Conservation (phyloP, 1,140 invertebrate genomes). For the Pissodes strobi region DNA sequence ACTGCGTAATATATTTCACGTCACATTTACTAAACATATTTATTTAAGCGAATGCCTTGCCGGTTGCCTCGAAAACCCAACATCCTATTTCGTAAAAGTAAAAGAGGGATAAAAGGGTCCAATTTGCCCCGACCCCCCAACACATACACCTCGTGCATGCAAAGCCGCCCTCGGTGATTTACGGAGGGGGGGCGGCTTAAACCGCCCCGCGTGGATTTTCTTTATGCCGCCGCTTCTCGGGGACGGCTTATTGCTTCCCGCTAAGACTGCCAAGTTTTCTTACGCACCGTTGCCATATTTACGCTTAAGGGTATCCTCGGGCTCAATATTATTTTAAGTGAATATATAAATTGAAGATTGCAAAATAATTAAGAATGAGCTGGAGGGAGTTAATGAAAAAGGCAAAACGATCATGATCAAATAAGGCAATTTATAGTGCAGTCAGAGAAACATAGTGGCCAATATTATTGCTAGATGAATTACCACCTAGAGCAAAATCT, state of each 20-base stretch:
- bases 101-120: slow-evolving; percentile 31
- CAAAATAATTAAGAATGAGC: too few relatives aligned
- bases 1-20: slow-evolving; percentile 12
- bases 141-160: slow-evolving; percentile 30
- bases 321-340: too few relatives aligned
- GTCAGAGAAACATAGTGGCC: too few relatives aligned
- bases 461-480: too few relatives aligned
- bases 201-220: slow-evolving; percentile 29
- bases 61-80: slow-evolving; percentile 5
- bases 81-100: slow-evolving; percentile 18
- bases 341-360: too few relatives aligned
- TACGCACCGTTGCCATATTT: slow-evolving; percentile 13
- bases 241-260: slow-evolving; percentile 28
- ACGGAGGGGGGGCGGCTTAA: slow-evolving; percentile 28
- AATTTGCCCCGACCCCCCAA: slow-evolving; percentile 16
- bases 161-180: slow-evolving; percentile 33
- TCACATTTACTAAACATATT: slow-evolving; percentile 22
- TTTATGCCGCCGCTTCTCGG: slow-evolving; percentile 28
- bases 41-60: slow-evolving; percentile 19
- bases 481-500: too few relatives aligned
- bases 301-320: too few relatives aligned
- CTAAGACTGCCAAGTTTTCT: slow-evolving; percentile 22
- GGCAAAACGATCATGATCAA: too few relatives aligned
- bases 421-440: too few relatives aligned
- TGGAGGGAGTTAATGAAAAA: too few relatives aligned